Conservation (phyloP, 2,113 vertebrate genomes). For the Psittacara wagleri region DNA sequence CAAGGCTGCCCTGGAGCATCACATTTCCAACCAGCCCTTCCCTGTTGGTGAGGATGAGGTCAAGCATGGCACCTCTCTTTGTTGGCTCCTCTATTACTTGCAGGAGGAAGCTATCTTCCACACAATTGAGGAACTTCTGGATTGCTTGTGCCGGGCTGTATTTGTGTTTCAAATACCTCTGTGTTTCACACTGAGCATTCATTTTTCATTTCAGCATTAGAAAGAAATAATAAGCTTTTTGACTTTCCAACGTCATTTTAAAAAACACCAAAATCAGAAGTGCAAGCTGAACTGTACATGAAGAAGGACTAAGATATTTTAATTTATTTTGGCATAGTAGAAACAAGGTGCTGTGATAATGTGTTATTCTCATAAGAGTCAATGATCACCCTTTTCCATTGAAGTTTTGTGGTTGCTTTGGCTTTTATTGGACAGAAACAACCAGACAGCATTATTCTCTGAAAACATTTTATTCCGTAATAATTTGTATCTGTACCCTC, state of each 20-base stretch:
- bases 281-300: background rate
- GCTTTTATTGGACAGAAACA: background rate
- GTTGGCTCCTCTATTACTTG: too few species aligned
- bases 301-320: background rate
- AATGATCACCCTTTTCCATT: background rate
- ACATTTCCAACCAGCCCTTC: too few species aligned
- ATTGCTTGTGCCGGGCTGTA: background rate
- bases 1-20: too few species aligned
- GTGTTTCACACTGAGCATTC: background rate
- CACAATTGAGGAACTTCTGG: too few species aligned
- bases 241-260: background rate
- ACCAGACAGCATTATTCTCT: background rate
- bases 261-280: background rate
- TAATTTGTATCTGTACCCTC: background rate
- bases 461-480: background rate
- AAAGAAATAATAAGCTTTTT: background rate
- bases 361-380: background rate
- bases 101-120: too few species aligned
- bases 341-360: background rate
- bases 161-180: background rate
- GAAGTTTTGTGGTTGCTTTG: background rate
- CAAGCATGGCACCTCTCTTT: too few species aligned
- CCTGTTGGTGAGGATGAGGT: too few species aligned
- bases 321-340: background rate
- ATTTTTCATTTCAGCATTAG: background rate